Evolutionary conservation across 2,888 invertebrate species (phyloP).

Genomic region (Sussaba pulchella): DNA sequence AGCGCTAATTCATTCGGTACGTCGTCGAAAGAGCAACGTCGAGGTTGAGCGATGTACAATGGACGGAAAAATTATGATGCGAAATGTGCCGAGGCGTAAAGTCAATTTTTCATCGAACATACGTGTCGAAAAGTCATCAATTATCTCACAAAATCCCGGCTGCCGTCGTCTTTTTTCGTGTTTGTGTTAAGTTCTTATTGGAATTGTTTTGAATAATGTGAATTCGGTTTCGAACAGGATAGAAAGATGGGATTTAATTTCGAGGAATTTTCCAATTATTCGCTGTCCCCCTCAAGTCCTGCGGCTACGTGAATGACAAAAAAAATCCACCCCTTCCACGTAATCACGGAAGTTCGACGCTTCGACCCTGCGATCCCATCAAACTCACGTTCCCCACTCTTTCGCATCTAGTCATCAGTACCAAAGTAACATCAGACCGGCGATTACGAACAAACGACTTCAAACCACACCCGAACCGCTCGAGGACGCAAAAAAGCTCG

Average conservation of each 20-base stretch:
- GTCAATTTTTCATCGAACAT: neutral
- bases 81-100: neutral
- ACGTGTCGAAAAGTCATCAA: neutral
- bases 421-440: neutral
- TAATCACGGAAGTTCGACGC: too few relatives aligned
- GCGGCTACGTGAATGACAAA: neutral
- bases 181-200: neutral
- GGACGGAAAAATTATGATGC: constrained; percentile 4
- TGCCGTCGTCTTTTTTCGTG: neutral
- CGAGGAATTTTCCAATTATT: neutral
- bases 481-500: neutral
- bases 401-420: too few relatives aligned
- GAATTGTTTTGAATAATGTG: too few relatives aligned
- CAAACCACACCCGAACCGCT: neutral
- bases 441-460: constrained; percentile 15
- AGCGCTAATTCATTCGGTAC: constrained; percentile 10
- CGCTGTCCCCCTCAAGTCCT: neutral
- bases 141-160: neutral
- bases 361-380: too few relatives aligned
- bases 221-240: neutral
- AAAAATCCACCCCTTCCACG: neutral
- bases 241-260: neutral
- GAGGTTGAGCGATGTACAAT: neutral
- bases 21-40: constrained; percentile 6
- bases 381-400: neutral